These are phyloP conservation scores for Cryptosula pallasiana DNA, from an alignment of 2,888 invertebrate genomes.

Conservation along the genomic window DNA sequence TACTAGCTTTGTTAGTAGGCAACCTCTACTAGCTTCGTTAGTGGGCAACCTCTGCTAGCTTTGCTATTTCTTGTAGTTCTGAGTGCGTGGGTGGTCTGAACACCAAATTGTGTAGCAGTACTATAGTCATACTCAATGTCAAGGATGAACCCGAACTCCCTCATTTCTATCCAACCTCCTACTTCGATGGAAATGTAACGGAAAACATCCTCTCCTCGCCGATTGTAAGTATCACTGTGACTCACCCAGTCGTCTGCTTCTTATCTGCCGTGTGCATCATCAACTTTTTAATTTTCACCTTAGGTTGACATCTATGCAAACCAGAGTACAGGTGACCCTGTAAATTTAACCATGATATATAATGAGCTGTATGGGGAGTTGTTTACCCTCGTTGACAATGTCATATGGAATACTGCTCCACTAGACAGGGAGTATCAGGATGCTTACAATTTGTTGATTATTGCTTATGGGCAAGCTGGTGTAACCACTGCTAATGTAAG, in stretches of 20 bases:
- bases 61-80: background rate
- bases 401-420: background rate
- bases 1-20: too few species aligned
- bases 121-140: background rate
- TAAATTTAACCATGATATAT: background rate
- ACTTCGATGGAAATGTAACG: background rate
- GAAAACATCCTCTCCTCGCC: background rate
- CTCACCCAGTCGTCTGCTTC: background rate
- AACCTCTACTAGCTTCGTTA: too few species aligned
- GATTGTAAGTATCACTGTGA: background rate
- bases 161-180: conserved; percentile 3
- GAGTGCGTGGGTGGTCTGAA: conserved; percentile 20
- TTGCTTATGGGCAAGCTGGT: conserved; percentile 6
- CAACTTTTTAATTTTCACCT: background rate
- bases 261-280: background rate
- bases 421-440: conserved; percentile 18
- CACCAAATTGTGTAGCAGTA: conserved; percentile 8
- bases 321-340: background rate
- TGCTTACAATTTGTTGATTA: conserved; percentile 1
- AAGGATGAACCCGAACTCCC: conserved; percentile 13
- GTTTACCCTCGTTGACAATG: conserved; percentile 9
- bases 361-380: conserved; percentile 21
- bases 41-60: too few species aligned
- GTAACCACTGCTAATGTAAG: conserved; percentile 17
- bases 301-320: conserved; percentile 14